These are phyloP conservation scores for Heliconius melpomene DNA, from an alignment of 1,140 invertebrate species.

Conservation along the genomic window DNA sequence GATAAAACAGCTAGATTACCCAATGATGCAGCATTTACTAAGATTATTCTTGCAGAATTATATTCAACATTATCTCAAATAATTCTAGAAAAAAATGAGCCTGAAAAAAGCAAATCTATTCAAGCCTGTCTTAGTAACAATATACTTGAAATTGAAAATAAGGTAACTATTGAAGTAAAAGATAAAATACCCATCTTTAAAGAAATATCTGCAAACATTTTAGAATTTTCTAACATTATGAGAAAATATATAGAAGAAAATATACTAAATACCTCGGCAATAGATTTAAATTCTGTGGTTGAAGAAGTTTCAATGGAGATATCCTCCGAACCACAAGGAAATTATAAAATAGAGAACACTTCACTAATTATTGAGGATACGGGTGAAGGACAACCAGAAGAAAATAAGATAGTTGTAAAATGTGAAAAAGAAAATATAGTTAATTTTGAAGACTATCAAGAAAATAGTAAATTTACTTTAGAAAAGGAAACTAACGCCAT, in stretches of 20 bases:
- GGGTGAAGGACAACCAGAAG: background rate
- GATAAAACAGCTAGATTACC: conserved; percentile 74
- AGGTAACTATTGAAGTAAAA: conserved; percentile 63
- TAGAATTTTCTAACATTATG: conserved; percentile 45
- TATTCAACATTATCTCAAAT: conserved; percentile 46
- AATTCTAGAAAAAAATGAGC: conserved; percentile 38
- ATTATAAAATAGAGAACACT: background rate
- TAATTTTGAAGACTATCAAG: background rate
- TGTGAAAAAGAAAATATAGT: background rate
- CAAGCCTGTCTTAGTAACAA: conserved; percentile 43
- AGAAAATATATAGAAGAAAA: background rate
- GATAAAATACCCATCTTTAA: conserved; percentile 73
- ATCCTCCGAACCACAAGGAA: background rate
- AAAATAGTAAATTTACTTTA: background rate
- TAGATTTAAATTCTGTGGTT: background rate
- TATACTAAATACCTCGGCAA: background rate
- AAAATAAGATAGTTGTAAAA: background rate
- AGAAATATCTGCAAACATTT: conserved; percentile 51
- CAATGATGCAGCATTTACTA: conserved; percentile 67
- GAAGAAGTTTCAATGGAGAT: background rate
- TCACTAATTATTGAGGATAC: background rate
- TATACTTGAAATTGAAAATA: conserved; percentile 50
- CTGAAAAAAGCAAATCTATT: conserved; percentile 34
- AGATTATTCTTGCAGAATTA: conserved; percentile 64
- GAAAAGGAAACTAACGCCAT: background rate